Base-by-base conservation (phyloP, 2,888 invertebrate species). In the Ganaspis brasiliensis region DNA sequence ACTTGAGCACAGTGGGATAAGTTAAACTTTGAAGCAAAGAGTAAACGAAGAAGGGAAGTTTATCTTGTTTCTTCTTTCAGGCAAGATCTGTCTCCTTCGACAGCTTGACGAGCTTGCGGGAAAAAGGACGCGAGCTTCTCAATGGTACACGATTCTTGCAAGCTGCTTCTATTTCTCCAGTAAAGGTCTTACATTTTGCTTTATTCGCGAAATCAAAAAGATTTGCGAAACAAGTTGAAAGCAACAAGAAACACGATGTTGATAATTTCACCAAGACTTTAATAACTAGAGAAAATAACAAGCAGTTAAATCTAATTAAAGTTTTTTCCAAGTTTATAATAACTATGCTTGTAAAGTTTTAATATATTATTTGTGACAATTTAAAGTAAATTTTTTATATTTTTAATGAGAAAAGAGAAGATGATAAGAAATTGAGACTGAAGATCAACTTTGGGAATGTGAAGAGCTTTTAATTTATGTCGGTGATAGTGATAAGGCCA, bases 51-150 rank as follows among this genome's bases (percentile, higher is more conserved):
- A 9, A 45, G 67, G 45, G 67, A 67, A 67, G 67, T 67, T 67
- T 67, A 67, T 67, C 67, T 10, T 67, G 67, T 67, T 67, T 67
- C 67, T 67, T 24, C 24, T 45, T 24, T 67, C 24, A 67, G 40
- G n/a, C 24, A 45, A 67, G 45, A 67, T 67, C 45, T 45, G 45
- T 67, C 67, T 67, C 67, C 21, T 67, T 67, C 67, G 67, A 67
- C 45, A 67, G 45, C 14, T 67, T 67, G 16, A 45, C 45, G 10
- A 45, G 67, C 45, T 67, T 67, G 45, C n/a, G 45, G 24, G 26
- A 45, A 24, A 21, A 67, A 67, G 40, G 67, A 67, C 67, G 21
- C 67, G 21, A 40, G 40, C 26, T 67, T 67, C 5, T 37, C 37
- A 63, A 40, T 40, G 37, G 21, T 24, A 26, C 10, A 45, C 2